Evolutionary conservation across 1,140 invertebrate species (phyloP).

Genomic region (Drosophila trapezifrons): DNA sequence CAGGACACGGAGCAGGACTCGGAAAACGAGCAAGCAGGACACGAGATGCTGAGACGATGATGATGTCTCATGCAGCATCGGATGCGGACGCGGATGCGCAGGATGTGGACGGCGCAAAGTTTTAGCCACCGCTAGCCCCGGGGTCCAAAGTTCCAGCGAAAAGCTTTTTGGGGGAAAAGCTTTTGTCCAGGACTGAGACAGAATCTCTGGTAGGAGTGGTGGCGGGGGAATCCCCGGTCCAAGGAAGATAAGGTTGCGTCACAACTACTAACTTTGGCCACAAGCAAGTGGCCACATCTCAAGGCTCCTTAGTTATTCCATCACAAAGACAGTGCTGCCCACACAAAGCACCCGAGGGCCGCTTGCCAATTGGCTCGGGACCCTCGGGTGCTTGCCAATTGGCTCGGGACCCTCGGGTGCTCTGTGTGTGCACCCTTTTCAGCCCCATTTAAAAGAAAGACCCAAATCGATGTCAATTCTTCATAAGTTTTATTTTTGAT

Average conservation of each 20-base stretch:
- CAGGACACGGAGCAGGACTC: slow-evolving; percentile 24
- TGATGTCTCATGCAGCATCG: background rate
- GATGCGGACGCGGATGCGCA: slow-evolving; percentile 45
- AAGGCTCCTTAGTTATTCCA: background rate
- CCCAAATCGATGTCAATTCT: slow-evolving; percentile 7
- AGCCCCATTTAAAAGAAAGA: no score
- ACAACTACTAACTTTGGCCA: background rate
- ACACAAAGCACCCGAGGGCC: background rate
- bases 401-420: no score
- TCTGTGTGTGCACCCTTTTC: no score
- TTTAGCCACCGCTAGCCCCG: slow-evolving; percentile 1
- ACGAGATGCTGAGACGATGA: slow-evolving; percentile 21
- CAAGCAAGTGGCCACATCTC: no score
- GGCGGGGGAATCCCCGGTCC: background rate
- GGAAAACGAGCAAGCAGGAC: slow-evolving; percentile 7
- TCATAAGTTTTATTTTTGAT: slow-evolving; percentile 47
- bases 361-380: no score
- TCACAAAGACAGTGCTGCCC: background rate
- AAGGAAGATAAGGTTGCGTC: background rate
- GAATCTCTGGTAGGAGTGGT: background rate
- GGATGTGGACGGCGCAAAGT: slow-evolving; percentile 12
- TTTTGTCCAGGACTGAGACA: background rate
- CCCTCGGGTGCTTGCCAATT: no score
- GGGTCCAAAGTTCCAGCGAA: slow-evolving; percentile 5
- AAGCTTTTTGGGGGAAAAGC: slow-evolving; percentile 13